Evolutionary conservation across 2,888 invertebrate genomes (phyloP).

Genomic region (Pristionchus japonicus): DNA sequence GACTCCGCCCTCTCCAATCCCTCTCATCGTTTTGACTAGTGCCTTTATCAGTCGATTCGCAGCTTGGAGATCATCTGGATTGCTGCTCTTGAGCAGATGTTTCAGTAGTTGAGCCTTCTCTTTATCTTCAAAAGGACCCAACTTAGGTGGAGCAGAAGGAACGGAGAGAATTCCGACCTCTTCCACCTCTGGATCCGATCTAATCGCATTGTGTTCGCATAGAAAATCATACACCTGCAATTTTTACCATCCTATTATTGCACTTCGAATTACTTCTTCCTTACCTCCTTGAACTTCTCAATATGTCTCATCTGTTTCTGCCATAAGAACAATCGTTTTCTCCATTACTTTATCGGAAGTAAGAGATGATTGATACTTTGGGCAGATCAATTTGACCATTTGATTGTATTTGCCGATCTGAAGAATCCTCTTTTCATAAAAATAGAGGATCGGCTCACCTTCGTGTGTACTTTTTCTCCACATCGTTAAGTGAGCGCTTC

Average conservation of each 20-base stretch:
- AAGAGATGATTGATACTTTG: conserved; percentile 90
- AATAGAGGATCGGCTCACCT: conserved; percentile 23
- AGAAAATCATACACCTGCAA: conserved; percentile 88
- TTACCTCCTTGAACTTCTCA: conserved; percentile 83
- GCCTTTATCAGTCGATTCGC: conserved; percentile 95
- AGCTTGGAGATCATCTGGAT: conserved; percentile 92
- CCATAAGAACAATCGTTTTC: conserved; percentile 84
- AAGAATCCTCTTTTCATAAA: background rate
- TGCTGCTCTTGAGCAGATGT: conserved; percentile 90
- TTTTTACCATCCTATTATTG: background rate
- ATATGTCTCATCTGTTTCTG: conserved; percentile 77
- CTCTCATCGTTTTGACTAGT: conserved; percentile 88
- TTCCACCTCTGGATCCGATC: conserved; percentile 76
- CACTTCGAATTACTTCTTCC: conserved; percentile 64
- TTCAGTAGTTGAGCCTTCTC: conserved; percentile 81
- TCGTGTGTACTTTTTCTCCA: conserved; percentile 64
- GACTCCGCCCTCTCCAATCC: background rate
- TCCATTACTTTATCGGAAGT: conserved; percentile 81
- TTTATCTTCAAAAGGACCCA: conserved; percentile 56
- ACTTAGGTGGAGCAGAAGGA: conserved; percentile 45
- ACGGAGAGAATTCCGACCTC: conserved; percentile 59
- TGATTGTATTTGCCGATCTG: conserved; percentile 98
- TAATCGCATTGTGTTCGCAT: conserved; percentile 90
- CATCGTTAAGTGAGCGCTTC: conserved; percentile 64
- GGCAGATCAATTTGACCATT: conserved; percentile 94